A percentile compares a stretch with the other conserved stretches of the same genome.
Evolutionary conservation across 2,888 invertebrate genomes (phyloP).

Genomic region (Aleiodes alternator): DNA sequence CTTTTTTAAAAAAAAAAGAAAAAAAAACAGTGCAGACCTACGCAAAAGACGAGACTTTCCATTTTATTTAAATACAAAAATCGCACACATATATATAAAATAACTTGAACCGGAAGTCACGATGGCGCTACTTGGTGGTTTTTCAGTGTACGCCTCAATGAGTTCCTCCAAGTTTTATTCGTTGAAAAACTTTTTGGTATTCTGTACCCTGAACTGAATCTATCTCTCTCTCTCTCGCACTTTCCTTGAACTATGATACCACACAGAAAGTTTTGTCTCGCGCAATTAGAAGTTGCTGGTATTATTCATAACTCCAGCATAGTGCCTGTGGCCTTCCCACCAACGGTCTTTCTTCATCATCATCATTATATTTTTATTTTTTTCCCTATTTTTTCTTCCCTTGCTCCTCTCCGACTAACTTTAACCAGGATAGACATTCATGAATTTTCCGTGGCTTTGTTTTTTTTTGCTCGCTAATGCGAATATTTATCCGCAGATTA

Average conservation of each 20-base stretch:
- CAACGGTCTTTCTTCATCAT: conserved; percentile 57
- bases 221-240: background rate
- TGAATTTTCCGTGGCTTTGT: conserved; percentile 2
- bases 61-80: too few species aligned
- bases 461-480: background rate
- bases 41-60: too few species aligned
- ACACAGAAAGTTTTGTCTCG: conserved; percentile 68
- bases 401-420: background rate
- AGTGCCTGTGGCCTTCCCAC: conserved; percentile 46
- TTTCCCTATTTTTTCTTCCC: conserved; percentile 16
- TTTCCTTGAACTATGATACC: conserved; percentile 21
- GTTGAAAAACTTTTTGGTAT: conserved; percentile 28
- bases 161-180: conserved; percentile 24
- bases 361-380: conserved; percentile 65
- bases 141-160: conserved; percentile 16
- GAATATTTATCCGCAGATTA: background rate
- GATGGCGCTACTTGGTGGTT: conserved; percentile 30
- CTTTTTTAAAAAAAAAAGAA: too few species aligned
- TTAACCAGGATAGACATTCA: background rate
- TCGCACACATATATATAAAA: background rate
- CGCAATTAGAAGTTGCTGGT: conserved; percentile 74
- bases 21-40: too few species aligned
- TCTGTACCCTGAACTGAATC: background rate
- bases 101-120: background rate
- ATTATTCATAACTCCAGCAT: conserved; percentile 71